Evolutionary conservation across 2,797 vertebrate species (phyloP), one percentile per base, ranked within the genome.

Genomic region (Schizopygopsis pylzovi): DNA sequence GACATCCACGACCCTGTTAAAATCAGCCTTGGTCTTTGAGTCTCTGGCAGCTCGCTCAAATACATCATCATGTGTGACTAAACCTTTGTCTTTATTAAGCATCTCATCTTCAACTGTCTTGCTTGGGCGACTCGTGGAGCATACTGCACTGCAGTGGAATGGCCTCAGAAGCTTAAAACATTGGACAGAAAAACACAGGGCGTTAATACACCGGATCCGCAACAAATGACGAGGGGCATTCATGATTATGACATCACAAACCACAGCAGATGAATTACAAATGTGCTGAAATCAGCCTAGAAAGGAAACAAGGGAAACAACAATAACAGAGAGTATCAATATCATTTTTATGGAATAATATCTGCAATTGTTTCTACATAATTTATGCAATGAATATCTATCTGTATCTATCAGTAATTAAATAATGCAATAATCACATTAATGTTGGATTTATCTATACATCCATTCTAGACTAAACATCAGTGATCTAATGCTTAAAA

Each of bases 1-100:
- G 28, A 92, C 61, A 0, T 95, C 93, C 68, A 98, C 81, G 0
- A 94, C 96, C n/a, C 83, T 86, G 80, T 91, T 90, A 63, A 97
- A 98, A 0, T 92, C 92, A 16, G 95, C 95, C 86, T 97, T 96
- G 87, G 91, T 94, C 89, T 89, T 93, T 39, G 83, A 33, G 0
- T 92, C 90, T 10, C 39, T 76, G 12, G 90, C 63, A 0, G 92
- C 91, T 22, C 70, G 88, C 63, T 95, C 94, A 33, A 97, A 97
- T 79, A 96, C 86, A 80, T 95, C 92, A 7, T 95, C 92, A 0
- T 92, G 81, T 22, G 86, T 85, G 56, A 90, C 85, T 87, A 94
- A 75, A 8, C 92, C 88, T 25, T 25, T 91, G 49, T 79, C 81
- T 41, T 49, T 86, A 4, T 85, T 72, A 1, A 77, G 61, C 1